phyloP scores from a whole-genome alignment of 2,113 vertebrate species.

The Rhinolophus sinicus region DNA sequence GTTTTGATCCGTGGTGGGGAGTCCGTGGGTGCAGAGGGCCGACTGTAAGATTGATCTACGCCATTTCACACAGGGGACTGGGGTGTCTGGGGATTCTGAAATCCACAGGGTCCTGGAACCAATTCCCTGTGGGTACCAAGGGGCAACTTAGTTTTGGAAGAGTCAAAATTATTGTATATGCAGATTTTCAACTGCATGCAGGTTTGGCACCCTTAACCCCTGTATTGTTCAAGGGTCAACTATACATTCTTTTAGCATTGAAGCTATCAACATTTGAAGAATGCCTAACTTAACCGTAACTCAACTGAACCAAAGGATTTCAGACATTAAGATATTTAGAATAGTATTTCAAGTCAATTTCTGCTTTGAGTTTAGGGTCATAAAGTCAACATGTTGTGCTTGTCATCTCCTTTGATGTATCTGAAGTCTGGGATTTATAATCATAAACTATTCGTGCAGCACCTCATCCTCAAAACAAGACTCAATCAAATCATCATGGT shows the following conservation, averaged over 20 bases:
- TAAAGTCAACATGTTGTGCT: not conserved
- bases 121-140: not conserved
- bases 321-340: not conserved
- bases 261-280: not conserved
- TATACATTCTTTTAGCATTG: not conserved
- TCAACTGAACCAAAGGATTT: not conserved
- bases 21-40: not conserved
- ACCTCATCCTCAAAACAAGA: not conserved
- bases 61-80: not conserved
- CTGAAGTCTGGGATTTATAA: not conserved
- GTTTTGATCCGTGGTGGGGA: not conserved
- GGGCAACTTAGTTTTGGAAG: not conserved
- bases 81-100: not conserved
- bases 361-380: not conserved
- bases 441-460: not conserved
- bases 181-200: not conserved
- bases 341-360: not conserved
- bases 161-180: not conserved
- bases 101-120: not conserved
- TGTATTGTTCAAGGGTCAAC: not conserved
- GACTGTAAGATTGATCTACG: not conserved
- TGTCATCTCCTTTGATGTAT: not conserved
- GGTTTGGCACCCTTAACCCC: not conserved
- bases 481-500: not conserved
- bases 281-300: not conserved